Conservation (phyloP, 2,888 invertebrate species). For the Tipula vernalis region DNA sequence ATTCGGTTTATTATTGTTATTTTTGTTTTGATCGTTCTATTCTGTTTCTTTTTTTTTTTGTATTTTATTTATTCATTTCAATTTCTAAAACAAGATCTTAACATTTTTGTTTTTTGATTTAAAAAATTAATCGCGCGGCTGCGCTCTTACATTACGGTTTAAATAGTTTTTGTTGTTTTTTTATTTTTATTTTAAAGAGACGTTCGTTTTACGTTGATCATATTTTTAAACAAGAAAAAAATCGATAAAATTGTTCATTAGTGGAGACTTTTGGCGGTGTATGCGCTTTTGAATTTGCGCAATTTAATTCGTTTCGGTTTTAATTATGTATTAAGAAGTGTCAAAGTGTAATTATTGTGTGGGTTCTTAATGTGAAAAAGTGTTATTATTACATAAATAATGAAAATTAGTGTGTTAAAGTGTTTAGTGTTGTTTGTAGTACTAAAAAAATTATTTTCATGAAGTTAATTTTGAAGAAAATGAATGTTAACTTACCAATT, state of each 20-base stretch:
- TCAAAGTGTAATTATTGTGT: background rate
- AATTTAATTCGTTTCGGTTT: background rate
- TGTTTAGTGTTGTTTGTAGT: background rate
- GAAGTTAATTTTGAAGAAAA: constrained; percentile 18
- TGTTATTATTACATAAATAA: constrained; percentile 6
- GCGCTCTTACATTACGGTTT: background rate
- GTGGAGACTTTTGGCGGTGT: background rate
- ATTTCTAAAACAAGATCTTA: background rate
- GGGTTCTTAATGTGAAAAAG: background rate
- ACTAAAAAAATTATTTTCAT: constrained; percentile 8
- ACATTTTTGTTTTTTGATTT: background rate
- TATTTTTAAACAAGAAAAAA: too few relatives aligned
- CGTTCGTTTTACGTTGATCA: background rate
- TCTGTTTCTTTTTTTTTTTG: background rate
- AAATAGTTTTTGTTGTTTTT: background rate
- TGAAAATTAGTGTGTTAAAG: background rate
- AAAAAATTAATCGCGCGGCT: background rate
- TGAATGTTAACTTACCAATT: constrained; percentile 36
- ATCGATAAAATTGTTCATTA: background rate
- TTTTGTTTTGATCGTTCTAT: constrained; percentile 7
- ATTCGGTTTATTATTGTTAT: background rate
- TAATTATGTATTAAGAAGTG: background rate
- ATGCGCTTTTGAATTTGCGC: background rate
- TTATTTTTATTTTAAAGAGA: background rate
- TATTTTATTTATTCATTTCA: background rate